Conservation (phyloP, 2,888 invertebrate genomes). For the Zaprionus bogoriensis region DNA sequence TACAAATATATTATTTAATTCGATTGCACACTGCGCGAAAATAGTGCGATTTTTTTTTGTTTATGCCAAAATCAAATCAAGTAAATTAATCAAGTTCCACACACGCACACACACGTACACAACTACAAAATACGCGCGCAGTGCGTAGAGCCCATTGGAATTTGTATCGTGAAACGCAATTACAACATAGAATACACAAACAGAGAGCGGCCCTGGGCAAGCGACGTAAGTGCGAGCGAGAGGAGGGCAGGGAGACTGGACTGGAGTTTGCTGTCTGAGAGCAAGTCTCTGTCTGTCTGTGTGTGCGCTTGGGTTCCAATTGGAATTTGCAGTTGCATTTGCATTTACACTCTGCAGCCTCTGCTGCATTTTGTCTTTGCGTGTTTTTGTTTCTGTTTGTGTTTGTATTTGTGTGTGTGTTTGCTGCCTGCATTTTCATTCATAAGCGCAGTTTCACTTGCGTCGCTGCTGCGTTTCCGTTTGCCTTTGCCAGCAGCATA, state of each 20-base stretch:
- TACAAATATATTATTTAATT: conserved; percentile 15
- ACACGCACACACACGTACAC: conserved; percentile 11
- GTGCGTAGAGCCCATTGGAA: conserved; percentile 72
- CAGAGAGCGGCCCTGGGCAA: conserved; percentile 49
- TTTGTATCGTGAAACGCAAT: conserved; percentile 77
- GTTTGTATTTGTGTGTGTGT: conserved; percentile 16
- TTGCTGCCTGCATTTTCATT: conserved; percentile 62
- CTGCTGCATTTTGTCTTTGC: conserved; percentile 10
- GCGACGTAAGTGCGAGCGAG: conserved; percentile 27
- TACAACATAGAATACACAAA: conserved; percentile 74
- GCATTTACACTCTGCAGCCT: conserved; percentile 25
- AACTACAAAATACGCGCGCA: conserved; percentile 60
- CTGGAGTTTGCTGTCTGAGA: conserved; percentile 6
- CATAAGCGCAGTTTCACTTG: conserved; percentile 61
- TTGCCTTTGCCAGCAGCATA: too few relatives aligned
- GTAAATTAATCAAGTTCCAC: conserved; percentile 41
- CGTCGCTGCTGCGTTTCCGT: conserved; percentile 11
- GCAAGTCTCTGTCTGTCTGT: conserved; percentile 6
- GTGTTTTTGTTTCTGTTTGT: conserved; percentile 15
- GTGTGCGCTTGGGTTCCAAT: conserved; percentile 5
- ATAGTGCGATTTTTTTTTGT: too few relatives aligned
- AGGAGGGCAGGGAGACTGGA: neutral
- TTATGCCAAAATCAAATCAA: conserved; percentile 13
- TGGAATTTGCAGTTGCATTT: conserved; percentile 47
- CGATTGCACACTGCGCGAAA: conserved; percentile 7